A percentile compares a stretch with the other conserved stretches of the same genome.
Evolutionary conservation across 2,113 vertebrate genomes (phyloP).

Genomic region (Pao palembangensis): DNA sequence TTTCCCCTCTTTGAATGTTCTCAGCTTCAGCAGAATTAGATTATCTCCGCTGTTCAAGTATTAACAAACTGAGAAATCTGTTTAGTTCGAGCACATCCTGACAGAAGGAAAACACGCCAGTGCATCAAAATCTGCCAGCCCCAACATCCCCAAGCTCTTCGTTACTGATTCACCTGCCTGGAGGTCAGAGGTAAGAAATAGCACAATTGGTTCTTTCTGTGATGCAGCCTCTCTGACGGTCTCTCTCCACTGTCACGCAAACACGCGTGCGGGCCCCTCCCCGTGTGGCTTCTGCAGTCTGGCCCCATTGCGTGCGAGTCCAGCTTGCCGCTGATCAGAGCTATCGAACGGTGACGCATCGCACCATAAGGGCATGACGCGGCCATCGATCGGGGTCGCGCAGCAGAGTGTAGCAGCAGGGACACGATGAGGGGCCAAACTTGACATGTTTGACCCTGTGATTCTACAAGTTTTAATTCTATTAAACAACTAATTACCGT

Average conservation of each 20-base stretch:
- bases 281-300: slow-evolving; percentile 27
- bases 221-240: slow-evolving; percentile 6
- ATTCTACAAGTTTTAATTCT: background rate
- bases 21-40: too few relatives aligned
- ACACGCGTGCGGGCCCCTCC: slow-evolving; percentile 14
- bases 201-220: slow-evolving; percentile 44
- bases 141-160: slow-evolving; percentile 19
- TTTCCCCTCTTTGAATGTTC: too few relatives aligned
- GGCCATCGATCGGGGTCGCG: slow-evolving; percentile 49
- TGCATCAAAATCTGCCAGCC: slow-evolving; percentile 31
- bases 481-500: too few relatives aligned
- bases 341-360: slow-evolving; percentile 69
- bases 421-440: slow-evolving; percentile 4
- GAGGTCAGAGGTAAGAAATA: slow-evolving; percentile 51
- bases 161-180: slow-evolving; percentile 38
- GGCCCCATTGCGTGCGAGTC: slow-evolving; percentile 46
- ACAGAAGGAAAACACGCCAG: background rate
- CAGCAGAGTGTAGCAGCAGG: slow-evolving; percentile 16
- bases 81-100: background rate
- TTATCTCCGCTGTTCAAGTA: background rate
- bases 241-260: slow-evolving; percentile 6
- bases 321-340: slow-evolving; percentile 66
- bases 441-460: background rate
- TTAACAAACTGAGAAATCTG: background rate
- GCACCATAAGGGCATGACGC: slow-evolving; percentile 46